These are phyloP conservation scores for Goniozus legneri DNA, from an alignment of 1,140 invertebrate genomes.

Conservation along the genomic window DNA sequence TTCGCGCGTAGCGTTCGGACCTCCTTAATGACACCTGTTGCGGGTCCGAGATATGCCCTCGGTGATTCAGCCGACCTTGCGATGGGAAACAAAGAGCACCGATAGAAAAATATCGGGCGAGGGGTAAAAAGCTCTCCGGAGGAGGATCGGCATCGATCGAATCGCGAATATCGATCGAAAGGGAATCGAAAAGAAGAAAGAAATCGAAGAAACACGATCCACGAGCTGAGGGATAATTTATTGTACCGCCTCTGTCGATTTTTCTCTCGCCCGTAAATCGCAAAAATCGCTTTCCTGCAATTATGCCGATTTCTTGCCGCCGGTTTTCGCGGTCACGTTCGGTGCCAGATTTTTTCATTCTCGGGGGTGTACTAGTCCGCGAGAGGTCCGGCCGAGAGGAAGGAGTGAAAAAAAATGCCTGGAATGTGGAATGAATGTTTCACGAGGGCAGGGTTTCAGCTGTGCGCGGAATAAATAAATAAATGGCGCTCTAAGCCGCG, in stretches of 20 bases:
- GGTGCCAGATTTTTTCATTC: no score
- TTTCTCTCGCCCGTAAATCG: no score
- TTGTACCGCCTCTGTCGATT: no score
- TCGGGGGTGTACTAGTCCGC: no score
- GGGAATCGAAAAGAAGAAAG: background rate
- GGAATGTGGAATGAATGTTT: conserved; percentile 33
- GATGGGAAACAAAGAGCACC: conserved; percentile 6
- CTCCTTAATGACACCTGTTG: conserved; percentile 17
- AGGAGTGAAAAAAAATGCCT: conserved; percentile 19
- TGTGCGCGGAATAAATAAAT: conserved; percentile 29
- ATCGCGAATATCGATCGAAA: no score
- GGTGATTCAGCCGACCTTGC: conserved; percentile 20
- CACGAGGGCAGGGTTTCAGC: conserved; percentile 20
- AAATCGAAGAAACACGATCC: background rate
- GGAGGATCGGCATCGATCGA: background rate
- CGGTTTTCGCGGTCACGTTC: no score
- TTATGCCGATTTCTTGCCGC: no score
- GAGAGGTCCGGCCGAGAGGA: no score
- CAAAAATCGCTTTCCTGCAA: no score
- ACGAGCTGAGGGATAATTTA: no score
- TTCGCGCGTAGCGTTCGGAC: no score
- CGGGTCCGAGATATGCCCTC: no score
- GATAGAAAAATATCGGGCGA: conserved; percentile 3
- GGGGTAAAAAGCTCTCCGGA: background rate
- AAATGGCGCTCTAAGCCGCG: conserved; percentile 13